Evolutionary conservation across 2,797 vertebrate species (phyloP), one percentile per base, ranked within the genome.

Genomic region (Cuculus canorus): DNA sequence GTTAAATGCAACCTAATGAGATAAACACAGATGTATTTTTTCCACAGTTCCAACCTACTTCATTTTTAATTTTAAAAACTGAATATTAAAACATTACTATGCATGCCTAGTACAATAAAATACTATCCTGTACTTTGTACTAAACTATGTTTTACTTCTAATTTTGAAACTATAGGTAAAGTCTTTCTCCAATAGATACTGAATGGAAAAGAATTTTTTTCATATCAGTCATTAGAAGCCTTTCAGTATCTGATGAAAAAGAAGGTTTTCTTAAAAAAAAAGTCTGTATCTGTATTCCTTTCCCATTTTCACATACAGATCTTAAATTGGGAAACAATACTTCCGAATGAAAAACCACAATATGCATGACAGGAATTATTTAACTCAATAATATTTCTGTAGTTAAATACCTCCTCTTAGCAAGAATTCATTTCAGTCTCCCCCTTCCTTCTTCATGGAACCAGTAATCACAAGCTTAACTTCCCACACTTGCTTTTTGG

Each of bases 321-420:
- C 60, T 65, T 64, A 56, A 70, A 60, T 10, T 50, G 35, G 23
- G 17, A 35, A 93, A 70, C 9, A 70, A 52, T 37, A 81, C 86
- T 95, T 89, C 82, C 60, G 27, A 37, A 54, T 12, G 27, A 64
- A 80, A 93, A 92, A 92, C 80, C 53, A 95, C 78, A 95, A 96
- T 78, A 94, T 61, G 85, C 24, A 78, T 59, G 25, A 87, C 19
- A 83, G 59, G n/a, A 80, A 70, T 63, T 78, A 70, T 66, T 93
- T 72, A 93, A 92, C 95, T 95, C 79, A 72, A 60, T 43, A 81
- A 71, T 61, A 88, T 86, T 71, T 89, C 47, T 63, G 7, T 4
- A 73, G 39, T 56, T 61, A 70, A 45, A 69, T 57, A 76, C 25
- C 47, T 84, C n/a, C 72, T 82, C 63, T 89, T 79, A 88, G 91